Evolutionary conservation across 2,888 invertebrate species (phyloP).

Genomic region (Oligia fasciuncula): DNA sequence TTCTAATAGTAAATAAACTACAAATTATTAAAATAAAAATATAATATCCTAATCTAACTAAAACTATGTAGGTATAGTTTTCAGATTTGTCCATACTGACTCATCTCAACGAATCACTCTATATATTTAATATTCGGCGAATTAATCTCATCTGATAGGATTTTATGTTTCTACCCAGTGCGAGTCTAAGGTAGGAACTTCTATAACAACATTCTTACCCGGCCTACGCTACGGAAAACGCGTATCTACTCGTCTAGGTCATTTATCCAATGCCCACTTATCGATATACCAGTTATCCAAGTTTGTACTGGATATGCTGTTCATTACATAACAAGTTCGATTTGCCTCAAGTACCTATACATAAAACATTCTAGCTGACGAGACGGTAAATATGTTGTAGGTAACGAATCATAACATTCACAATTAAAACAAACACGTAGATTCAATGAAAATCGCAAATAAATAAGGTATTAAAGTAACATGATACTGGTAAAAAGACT

Average conservation of each 20-base stretch:
- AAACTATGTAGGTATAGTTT: neutral
- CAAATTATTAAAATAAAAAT: no score
- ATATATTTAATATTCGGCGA: constrained; percentile 22
- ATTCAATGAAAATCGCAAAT: neutral
- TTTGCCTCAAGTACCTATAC: constrained; percentile 22
- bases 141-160: constrained; percentile 44
- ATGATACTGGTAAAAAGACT: neutral
- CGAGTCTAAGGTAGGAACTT: constrained; percentile 43
- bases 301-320: constrained; percentile 33
- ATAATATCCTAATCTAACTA: no score
- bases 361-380: constrained; percentile 7
- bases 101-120: neutral
- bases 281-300: constrained; percentile 46
- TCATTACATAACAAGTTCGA: constrained; percentile 41
- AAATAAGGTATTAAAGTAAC: neutral
- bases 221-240: constrained; percentile 49
- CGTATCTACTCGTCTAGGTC: constrained; percentile 25
- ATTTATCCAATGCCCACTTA: constrained; percentile 36
- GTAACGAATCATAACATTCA: neutral
- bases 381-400: neutral
- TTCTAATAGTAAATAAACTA: no score
- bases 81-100: neutral
- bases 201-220: constrained; percentile 58
- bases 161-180: constrained; percentile 33
- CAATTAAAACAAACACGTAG: neutral